Percentiles rank a stretch among this genome's conserved stretches.
Evolutionary conservation across 2,113 vertebrate species (phyloP).

Genomic region (Hymenochirus boettgeri): DNA sequence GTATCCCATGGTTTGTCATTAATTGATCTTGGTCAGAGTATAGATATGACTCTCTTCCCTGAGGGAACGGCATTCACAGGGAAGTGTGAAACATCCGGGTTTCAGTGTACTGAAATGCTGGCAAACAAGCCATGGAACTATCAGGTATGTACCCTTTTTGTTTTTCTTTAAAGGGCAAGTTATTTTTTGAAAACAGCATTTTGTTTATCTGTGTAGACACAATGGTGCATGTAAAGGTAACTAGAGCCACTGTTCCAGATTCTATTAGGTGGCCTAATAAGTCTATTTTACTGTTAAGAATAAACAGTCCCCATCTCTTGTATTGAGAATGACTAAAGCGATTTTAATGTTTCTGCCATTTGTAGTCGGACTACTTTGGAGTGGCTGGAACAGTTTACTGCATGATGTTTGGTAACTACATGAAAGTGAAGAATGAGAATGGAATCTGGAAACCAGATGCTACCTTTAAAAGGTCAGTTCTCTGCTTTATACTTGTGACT

Average conservation of each 20-base stretch:
- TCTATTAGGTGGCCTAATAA: no score
- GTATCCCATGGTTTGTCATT: conserved; percentile 79
- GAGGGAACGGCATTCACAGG: conserved; percentile 76
- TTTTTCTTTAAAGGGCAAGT: no score
- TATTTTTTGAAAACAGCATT: no score
- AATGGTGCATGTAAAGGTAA: no score
- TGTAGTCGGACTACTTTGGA: conserved; percentile 88
- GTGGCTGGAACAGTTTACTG: conserved; percentile 86
- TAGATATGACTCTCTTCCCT: conserved; percentile 88
- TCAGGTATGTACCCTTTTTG: conserved; percentile 68
- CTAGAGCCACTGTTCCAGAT: no score
- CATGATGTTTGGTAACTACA: conserved; percentile 90
- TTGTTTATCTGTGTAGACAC: no score
- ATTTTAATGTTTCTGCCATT: conserved; percentile 9
- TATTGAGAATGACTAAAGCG: no score
- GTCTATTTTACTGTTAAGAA: no score
- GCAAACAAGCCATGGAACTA: conserved; percentile 84
- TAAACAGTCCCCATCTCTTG: no score
- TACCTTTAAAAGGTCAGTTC: conserved; percentile 84
- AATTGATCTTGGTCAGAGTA: conserved; percentile 89
- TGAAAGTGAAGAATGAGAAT: conserved; percentile 71
- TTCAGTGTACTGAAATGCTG: conserved; percentile 93
- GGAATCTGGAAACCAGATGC: conserved; percentile 80
- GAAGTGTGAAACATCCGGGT: conserved; percentile 84
- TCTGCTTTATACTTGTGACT: no score